Evolutionary conservation across 2,888 invertebrate genomes (phyloP), one percentile per base, ranked within the genome.

Genomic region (Seira sanloemensis): DNA sequence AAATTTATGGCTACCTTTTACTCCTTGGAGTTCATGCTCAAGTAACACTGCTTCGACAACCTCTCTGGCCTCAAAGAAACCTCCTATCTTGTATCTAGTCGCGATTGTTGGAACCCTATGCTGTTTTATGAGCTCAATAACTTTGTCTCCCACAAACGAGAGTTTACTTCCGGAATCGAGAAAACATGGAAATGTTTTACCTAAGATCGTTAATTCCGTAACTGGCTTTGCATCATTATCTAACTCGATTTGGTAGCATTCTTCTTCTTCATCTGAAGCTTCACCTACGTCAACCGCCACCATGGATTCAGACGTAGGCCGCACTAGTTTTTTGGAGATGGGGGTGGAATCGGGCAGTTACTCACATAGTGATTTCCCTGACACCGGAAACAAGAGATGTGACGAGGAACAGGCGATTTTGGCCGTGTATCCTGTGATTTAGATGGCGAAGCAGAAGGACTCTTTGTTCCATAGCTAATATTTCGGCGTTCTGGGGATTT

Each of bases 1-100:
- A 62, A 78, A 78, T 16, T 58, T 67, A 12, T 67, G 69, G 19
- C 27, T 58, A 37, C 68, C 12, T 7, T 4, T 12, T 37, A 7
- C 12, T 7, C 12, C 37, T 7, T 37, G 37, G 37, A 37, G 12
- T 7, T 7, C 5, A 12, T 37, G 12, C 37, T 37, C 37, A 37
- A 37, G 37, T 7, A 7, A 4, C 12, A 37, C 37, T 37, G 37
- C 4, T 12, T 37, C 37, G 12, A 37, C 5, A 37, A 37, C 4
- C 4, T 37, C 37, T 12, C 12, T 37, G 37, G 37, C 12, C 12
- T 37, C 5, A 12, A 37, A 37, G 12, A 37, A 37, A 37, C 37
- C 37, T 7, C 37, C 37, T 7, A 37, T 37, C 12, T 12, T 4
- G 12, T 37, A 12, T 37, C 37, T 4, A 7, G 37, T 7, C 12